Conservation (phyloP, 2,888 invertebrate genomes). For the Archips xylosteana region DNA sequence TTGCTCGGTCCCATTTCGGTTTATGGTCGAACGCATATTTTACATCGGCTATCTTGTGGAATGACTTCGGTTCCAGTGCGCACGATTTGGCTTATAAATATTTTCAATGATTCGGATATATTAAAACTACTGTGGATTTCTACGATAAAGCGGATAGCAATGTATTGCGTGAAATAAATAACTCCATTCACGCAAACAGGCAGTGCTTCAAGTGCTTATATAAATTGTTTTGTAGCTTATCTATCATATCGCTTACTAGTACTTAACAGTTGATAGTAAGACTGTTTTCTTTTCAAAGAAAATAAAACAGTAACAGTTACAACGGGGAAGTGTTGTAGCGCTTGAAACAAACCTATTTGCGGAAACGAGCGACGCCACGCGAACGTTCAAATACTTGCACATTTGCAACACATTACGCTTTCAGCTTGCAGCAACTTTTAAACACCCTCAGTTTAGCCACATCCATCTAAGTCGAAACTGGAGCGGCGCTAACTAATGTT, state of each 20-base stretch:
- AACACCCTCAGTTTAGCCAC: slow-evolving; percentile 22
- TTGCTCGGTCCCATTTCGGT: slow-evolving; percentile 30
- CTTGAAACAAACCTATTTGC: slow-evolving; percentile 7
- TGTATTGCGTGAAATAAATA: not conserved
- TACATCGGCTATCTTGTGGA: slow-evolving; percentile 29
- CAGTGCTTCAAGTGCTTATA: too few relatives aligned
- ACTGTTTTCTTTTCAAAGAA: not conserved
- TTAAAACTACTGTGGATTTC: not conserved
- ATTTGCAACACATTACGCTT: not conserved
- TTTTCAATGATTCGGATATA: slow-evolving; percentile 11
- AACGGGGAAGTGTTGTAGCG: slow-evolving; percentile 1
- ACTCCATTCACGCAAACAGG: too few relatives aligned
- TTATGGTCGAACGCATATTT: slow-evolving; percentile 38
- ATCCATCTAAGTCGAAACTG: slow-evolving; percentile 41
- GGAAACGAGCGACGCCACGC: slow-evolving; percentile 12
- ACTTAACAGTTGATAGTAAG: not conserved
- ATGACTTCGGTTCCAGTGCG: slow-evolving; percentile 26
- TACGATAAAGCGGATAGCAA: not conserved
- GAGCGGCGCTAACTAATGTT: slow-evolving; percentile 54
- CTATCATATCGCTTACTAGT: too few relatives aligned
- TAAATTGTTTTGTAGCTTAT: too few relatives aligned
- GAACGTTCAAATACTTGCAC: slow-evolving; percentile 22
- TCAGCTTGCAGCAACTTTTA: slow-evolving; percentile 18
- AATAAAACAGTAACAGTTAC: slow-evolving; percentile 9
- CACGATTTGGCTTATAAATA: slow-evolving; percentile 28